A percentile compares a stretch with the other conserved stretches of the same genome.
phyloP scores from a whole-genome alignment of 2,113 vertebrate species.

The Bambusicola thoracicus region DNA sequence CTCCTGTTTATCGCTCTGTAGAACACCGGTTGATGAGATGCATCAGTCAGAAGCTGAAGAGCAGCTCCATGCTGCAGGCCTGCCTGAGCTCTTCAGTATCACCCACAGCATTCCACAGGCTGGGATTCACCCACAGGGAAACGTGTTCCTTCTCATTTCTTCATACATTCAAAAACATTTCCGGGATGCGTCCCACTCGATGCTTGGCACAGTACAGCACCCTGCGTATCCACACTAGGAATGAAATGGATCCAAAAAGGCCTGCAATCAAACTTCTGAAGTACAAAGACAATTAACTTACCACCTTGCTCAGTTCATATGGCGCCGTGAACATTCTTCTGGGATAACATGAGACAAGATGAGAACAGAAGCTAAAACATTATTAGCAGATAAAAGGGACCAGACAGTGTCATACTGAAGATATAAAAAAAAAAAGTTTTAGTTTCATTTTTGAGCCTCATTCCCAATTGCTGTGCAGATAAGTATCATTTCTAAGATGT shows the following conservation, averaged over 20 bases:
- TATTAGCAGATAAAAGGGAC: neutral
- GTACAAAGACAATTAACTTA: conserved; percentile 51
- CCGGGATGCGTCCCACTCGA: neutral
- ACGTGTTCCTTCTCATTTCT: accelerated
- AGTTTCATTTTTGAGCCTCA: neutral
- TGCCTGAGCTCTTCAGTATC: neutral
- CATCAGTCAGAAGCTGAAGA: neutral
- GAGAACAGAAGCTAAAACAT: conserved; percentile 3
- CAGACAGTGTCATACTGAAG: neutral
- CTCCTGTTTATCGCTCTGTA: neutral
- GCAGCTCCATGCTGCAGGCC: neutral
- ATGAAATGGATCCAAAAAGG: neutral
- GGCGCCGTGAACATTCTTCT: neutral
- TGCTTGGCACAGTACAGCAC: neutral
- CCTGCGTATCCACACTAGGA: neutral
- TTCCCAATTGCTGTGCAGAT: neutral
- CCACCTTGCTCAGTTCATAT: neutral
- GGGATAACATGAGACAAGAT: neutral
- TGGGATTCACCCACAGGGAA: neutral
- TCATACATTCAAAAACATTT: neutral
- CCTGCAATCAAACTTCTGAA: neutral
- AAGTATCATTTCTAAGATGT: neutral
- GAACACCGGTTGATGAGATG: neutral
- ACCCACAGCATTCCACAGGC: neutral
- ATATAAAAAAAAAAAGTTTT: neutral